Evolutionary conservation across 2,113 vertebrate genomes (phyloP).

Genomic region (Pteropus alecto): DNA sequence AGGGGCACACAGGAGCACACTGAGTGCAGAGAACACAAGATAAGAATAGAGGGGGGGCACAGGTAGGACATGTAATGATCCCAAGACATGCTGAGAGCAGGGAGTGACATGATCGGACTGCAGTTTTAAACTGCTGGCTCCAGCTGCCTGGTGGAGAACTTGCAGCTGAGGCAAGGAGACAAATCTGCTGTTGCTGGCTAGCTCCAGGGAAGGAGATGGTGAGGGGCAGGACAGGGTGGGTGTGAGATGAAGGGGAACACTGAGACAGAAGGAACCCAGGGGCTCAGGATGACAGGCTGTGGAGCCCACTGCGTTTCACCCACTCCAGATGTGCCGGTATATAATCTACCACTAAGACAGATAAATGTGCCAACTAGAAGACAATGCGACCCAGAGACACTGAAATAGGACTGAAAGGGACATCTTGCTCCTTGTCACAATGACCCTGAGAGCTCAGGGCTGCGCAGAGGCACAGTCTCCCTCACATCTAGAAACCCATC

Average conservation of each 20-base stretch:
- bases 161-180: not conserved
- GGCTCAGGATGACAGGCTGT: not conserved
- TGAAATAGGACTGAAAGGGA: not conserved
- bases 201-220: not conserved
- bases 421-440: not conserved
- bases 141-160: not conserved
- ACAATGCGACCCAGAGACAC: not conserved
- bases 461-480: not conserved
- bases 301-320: not conserved
- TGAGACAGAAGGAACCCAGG: not conserved
- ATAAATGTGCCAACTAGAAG: not conserved
- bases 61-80: not conserved
- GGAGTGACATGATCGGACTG: not conserved
- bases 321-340: not conserved
- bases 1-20: not conserved
- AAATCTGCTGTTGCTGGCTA: not conserved
- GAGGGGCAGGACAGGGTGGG: not conserved
- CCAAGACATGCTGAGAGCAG: not conserved
- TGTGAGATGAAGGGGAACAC: not conserved
- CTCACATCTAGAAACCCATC: not conserved
- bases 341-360: not conserved
- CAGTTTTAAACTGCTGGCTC: not conserved
- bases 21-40: not conserved
- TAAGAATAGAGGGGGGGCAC: not conserved
- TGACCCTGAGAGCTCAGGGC: not conserved